Evolutionary conservation across 2,888 invertebrate genomes (phyloP).

Genomic region (Drosophila acutilabella): DNA sequence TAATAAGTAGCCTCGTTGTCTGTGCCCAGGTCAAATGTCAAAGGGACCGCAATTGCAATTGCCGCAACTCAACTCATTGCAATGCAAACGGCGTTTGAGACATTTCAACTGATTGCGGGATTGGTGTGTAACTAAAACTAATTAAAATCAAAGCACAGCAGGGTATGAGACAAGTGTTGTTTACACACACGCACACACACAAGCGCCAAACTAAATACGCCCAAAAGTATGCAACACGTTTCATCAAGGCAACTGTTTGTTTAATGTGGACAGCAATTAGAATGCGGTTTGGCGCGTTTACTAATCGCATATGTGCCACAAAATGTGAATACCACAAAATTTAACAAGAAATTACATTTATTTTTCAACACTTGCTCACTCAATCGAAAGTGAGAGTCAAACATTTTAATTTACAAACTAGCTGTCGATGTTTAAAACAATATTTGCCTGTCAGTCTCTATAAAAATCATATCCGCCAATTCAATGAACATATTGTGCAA

Average conservation of each 20-base stretch:
- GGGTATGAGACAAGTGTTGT: conserved; percentile 2
- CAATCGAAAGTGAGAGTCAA: too few relatives aligned
- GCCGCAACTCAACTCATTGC: conserved; percentile 55
- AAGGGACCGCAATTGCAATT: conserved; percentile 68
- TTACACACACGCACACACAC: conserved; percentile 9
- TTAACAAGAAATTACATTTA: background rate
- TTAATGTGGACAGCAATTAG: conserved; percentile 56
- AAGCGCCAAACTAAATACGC: conserved; percentile 15
- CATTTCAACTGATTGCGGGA: conserved; percentile 56
- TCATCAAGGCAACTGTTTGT: conserved; percentile 45
- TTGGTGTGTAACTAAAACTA: conserved; percentile 57
- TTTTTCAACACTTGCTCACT: background rate
- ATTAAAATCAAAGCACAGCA: conserved; percentile 55
- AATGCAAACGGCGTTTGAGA: conserved; percentile 66
- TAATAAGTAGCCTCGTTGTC: conserved; percentile 42
- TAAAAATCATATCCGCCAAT: conserved; percentile 35
- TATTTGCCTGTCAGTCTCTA: background rate
- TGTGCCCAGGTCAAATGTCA: conserved; percentile 33
- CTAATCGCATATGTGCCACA: conserved; percentile 23
- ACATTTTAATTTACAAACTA: conserved; percentile 8
- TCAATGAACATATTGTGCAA: conserved; percentile 56
- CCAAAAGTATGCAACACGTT: conserved; percentile 42
- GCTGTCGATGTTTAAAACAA: conserved; percentile 14
- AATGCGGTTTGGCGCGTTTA: conserved; percentile 35
- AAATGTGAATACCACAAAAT: background rate